Evolutionary conservation across 1,140 invertebrate genomes (phyloP), one percentile per base, ranked within the genome.

Genomic region (Psix sp.): DNA sequence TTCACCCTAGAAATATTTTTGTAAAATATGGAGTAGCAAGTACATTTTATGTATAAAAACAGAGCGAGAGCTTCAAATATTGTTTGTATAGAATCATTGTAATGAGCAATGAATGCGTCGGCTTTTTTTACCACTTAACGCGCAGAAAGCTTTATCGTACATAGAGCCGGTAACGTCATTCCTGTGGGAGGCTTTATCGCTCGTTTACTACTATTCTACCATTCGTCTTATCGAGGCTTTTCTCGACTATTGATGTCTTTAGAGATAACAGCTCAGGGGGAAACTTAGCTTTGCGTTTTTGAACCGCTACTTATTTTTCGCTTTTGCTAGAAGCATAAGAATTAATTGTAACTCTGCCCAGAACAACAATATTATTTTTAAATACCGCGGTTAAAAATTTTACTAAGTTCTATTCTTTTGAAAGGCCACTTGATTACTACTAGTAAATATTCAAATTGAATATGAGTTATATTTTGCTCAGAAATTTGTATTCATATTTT

Each of bases 161-260:
- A 57, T 65, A 67, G 62, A 59, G 20, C 62, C 62, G 71, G 63
- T 73, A 73, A 77, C 54, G 54, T 70, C 60, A 51, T 68, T 76
- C 70, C 74, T 73, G 48, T 62, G 70, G 75, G 75, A 77, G 36
- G 71, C 63, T 71, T 77, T 77, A 77, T 77, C 75, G 60, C 60
- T 74, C 66, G 72, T 73, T 76, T 71, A 72, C 71, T 60, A 70
- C 45, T 67, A 66, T 72, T 76, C 52, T 42, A 74, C 63, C 77
- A 63, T 74, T 59, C 77, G 75, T 74, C 71, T 76, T 62, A 60
- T 70, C 40, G 17, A n/a, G 29, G 56, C 72, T 74, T 70, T 79
- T 77, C 72, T 59, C 59, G 68, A 76, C 75, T 79, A 77, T 76
- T 79, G 75, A 79, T 79, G 75, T 77, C 77, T 77, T 77, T 38